These are phyloP conservation scores for Neodontobutis hainanensis DNA, from an alignment of 2,113 vertebrate genomes.

Conservation along the genomic window DNA sequence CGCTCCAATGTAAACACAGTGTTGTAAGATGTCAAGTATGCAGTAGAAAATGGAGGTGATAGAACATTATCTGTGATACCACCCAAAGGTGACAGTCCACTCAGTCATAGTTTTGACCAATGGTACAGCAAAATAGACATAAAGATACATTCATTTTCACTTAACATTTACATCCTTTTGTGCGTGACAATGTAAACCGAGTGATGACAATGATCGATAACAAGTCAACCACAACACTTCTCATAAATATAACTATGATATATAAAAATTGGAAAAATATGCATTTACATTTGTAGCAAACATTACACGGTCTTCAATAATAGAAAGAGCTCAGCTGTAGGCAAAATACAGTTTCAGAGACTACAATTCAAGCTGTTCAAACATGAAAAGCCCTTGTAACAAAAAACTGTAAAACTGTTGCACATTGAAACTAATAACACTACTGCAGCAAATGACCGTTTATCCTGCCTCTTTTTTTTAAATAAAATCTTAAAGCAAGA, in stretches of 20 bases:
- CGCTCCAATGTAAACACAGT: constrained; percentile 59
- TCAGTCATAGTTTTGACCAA: constrained; percentile 19
- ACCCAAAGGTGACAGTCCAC: constrained; percentile 24
- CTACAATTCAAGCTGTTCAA: constrained; percentile 65
- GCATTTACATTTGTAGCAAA: constrained; percentile 79
- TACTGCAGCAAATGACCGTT: constrained; percentile 33
- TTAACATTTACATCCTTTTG: constrained; percentile 31
- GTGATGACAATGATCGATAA: constrained; percentile 44
- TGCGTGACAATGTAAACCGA: constrained; percentile 60
- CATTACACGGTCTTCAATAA: constrained; percentile 66
- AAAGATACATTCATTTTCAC: constrained; percentile 62
- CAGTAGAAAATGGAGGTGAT: constrained; percentile 42
- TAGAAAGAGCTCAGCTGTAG: constrained; percentile 64
- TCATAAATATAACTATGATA: constrained; percentile 77
- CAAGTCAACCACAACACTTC: constrained; percentile 60
- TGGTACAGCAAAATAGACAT: constrained; percentile 44
- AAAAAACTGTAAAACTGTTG: constrained; percentile 49
- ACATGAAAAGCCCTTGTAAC: constrained; percentile 72
- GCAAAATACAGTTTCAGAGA: constrained; percentile 71
- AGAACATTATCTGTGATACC: constrained; percentile 32
- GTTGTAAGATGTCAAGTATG: constrained; percentile 57
- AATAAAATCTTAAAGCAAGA: constrained; percentile 46
- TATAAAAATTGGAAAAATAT: constrained; percentile 80
- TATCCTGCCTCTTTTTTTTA: constrained; percentile 26
- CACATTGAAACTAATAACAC: constrained; percentile 48